Base-by-base conservation (phyloP, 2,797 vertebrate species). In the Xenentodon cancila region DNA sequence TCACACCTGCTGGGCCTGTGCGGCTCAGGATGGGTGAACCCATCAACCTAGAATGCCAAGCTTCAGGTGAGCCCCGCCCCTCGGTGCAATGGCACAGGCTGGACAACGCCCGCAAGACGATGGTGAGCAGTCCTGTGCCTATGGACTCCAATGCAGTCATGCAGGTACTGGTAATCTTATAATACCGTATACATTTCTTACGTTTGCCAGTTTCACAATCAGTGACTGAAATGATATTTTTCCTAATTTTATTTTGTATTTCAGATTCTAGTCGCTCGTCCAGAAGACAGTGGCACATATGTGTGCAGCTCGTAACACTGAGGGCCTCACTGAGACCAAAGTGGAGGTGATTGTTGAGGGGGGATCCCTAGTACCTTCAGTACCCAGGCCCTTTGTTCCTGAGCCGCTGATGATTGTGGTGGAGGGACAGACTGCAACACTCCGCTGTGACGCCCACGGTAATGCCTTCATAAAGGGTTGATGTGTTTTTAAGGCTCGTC, bases 21-120 rank as follows among this genome's bases (percentile, higher is more conserved):
- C 84, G 71, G 0, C 88, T 98, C 75, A 91, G 88, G 22, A 91
- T 90, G 19, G 97, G 97, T 0, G 95, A 97, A 8, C 91, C 96
- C 32, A 79, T 99, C 70, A 95, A 94, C 80, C 83, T 99, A 84
- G 97, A 99, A 64, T 99, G 97, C 76, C 89, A 96, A 44, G 94
- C 94, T 1, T 71, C 89, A 0, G 97, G 97, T 0, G 96, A 98
- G 20, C 96, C 97, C 0, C 95, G 92, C 2, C 94, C 96, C 0
- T 88, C 94, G 0, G 95, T 97, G 15, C 95, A 92, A 12, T 99
- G 97, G 97, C 96, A 95, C 91, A 87, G 95, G 1, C 68, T 93
- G 9, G 95, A 95, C 68, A 90, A 84, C 60, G 92, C 93, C 68
- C 90, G 93, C 51, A 95, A 89, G 78, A 79, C 92, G 71, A 93